Evolutionary conservation across 2,888 invertebrate species (phyloP).

Genomic region (Yponomeuta malinellus): DNA sequence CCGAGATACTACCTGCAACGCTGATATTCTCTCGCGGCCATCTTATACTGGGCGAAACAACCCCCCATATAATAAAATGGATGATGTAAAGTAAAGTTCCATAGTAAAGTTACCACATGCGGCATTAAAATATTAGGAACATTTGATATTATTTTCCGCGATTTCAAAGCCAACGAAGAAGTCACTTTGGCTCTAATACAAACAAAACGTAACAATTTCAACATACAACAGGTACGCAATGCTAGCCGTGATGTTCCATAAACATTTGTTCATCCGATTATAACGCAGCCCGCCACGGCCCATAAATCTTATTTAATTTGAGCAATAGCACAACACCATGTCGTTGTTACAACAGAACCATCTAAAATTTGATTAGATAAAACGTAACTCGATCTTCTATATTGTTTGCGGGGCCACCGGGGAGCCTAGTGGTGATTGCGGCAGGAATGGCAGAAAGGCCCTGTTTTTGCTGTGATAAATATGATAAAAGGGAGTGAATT

Average conservation of each 20-base stretch:
- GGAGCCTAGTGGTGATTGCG: background rate
- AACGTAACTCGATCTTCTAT: background rate
- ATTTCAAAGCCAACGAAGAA: no score
- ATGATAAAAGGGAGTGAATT: no score
- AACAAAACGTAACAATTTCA: background rate
- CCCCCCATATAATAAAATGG: no score
- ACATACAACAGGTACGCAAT: background rate
- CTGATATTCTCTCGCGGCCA: no score
- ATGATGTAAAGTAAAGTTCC: no score
- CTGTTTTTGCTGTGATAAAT: no score
- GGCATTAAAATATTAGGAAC: no score
- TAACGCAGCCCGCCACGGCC: background rate
- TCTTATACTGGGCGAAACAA: no score
- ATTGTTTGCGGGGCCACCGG: background rate
- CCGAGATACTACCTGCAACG: no score
- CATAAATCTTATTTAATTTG: slow-evolving; percentile 3
- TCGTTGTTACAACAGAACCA: background rate
- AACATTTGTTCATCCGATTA: background rate
- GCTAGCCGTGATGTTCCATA: background rate
- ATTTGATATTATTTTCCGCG: no score
- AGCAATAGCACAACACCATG: background rate
- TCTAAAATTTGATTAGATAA: background rate
- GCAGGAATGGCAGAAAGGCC: no score
- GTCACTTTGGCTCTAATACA: background rate
- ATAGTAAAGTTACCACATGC: no score